A percentile compares a stretch with the other conserved stretches of the same genome.
phyloP scores from a whole-genome alignment of 53 echinoderm and acorn worm species.

The Apostichopus leukothele region DNA sequence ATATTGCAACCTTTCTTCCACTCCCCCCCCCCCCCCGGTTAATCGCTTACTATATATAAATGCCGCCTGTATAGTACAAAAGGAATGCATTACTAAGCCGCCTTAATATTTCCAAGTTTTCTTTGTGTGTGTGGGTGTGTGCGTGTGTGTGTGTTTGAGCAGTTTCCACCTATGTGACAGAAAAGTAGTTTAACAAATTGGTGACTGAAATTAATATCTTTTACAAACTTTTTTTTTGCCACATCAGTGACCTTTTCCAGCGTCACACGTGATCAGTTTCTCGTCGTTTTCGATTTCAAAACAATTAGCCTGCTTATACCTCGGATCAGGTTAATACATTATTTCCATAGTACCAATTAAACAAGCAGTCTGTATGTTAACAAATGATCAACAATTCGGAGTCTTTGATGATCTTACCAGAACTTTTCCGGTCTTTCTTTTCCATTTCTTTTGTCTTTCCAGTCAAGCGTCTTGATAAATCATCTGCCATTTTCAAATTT shows the following conservation, averaged over 20 bases:
- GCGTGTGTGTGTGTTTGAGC: no score
- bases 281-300: conserved; percentile 17
- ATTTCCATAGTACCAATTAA: conserved; percentile 30
- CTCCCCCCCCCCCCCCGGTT: no score
- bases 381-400: conserved; percentile 31
- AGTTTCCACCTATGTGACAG: no score
- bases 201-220: no score
- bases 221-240: neutral
- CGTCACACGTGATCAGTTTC: conserved; percentile 23
- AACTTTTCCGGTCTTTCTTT: neutral
- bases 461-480: neutral
- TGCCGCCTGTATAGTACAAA: no score
- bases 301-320: conserved; percentile 25
- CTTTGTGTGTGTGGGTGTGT: no score
- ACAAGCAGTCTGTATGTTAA: conserved; percentile 22
- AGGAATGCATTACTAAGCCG: no score
- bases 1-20: no score
- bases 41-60: no score
- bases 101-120: no score
- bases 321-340: conserved; percentile 3
- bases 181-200: no score
- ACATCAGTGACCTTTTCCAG: neutral
- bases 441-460: neutral
- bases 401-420: conserved; percentile 32
- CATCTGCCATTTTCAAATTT: conserved; percentile 19